Evolutionary conservation across 1,140 invertebrate genomes (phyloP).

Genomic region (Palaemon carinicauda): DNA sequence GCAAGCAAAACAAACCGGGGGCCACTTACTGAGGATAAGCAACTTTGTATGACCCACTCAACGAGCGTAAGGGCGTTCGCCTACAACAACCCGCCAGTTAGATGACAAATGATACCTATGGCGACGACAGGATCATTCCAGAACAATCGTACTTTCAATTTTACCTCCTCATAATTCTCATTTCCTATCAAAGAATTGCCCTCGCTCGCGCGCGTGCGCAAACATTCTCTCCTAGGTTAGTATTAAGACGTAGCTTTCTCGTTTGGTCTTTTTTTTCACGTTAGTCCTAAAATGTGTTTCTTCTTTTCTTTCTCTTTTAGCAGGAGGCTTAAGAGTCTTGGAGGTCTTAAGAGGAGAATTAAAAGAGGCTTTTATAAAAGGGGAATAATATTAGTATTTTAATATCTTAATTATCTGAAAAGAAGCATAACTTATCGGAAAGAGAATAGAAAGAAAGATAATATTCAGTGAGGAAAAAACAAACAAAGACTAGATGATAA

Average conservation of each 20-base stretch:
- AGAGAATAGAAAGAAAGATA: too few species aligned
- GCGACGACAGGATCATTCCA: conserved; percentile 42
- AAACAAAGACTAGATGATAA: too few species aligned
- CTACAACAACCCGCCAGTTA: background rate
- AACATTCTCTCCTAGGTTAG: background rate
- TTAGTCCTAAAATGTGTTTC: background rate
- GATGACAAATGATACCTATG: conserved; percentile 38
- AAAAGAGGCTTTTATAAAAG: too few species aligned
- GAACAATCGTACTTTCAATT: conserved; percentile 51
- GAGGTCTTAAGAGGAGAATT: too few species aligned
- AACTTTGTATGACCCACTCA: background rate
- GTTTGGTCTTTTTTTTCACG: background rate
- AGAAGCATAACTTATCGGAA: too few species aligned
- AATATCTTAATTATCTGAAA: too few species aligned
- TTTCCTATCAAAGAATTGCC: conserved; percentile 41
- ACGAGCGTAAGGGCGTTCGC: background rate
- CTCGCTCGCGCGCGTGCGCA: background rate
- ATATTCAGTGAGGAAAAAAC: too few species aligned
- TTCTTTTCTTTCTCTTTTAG: background rate
- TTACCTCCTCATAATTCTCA: conserved; percentile 42
- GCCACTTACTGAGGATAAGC: background rate
- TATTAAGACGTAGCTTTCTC: background rate
- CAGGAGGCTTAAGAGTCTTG: too few species aligned
- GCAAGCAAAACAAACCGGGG: background rate
- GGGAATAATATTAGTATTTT: too few species aligned